Evolutionary conservation across 2,888 invertebrate genomes (phyloP).

Genomic region (Loripinus fragilis): DNA sequence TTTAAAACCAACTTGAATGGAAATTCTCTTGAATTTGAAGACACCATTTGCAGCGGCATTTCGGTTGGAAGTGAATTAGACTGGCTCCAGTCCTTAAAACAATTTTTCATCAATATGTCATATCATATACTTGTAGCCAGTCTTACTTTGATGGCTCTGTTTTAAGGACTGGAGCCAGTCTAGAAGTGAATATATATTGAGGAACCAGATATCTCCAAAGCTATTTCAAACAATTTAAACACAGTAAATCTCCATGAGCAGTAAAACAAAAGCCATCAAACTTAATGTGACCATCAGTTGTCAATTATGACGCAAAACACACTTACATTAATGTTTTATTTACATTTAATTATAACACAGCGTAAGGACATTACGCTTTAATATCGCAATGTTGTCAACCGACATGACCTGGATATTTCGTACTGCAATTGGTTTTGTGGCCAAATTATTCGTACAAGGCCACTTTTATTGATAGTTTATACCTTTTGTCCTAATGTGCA

Average conservation of each 20-base stretch:
- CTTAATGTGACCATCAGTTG: not conserved
- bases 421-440: not conserved
- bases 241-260: not conserved
- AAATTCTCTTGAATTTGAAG: no score
- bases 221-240: not conserved
- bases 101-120: no score
- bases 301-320: not conserved
- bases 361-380: not conserved
- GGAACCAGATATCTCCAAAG: no score
- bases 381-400: not conserved
- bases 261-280: not conserved
- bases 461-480: not conserved
- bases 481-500: not conserved
- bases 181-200: no score
- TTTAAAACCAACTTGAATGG: no score
- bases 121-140: no score
- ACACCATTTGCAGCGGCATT: no score
- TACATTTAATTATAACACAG: not conserved
- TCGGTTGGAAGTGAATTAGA: no score
- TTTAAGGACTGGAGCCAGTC: no score
- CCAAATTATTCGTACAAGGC: not conserved
- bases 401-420: not conserved
- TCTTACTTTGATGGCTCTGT: no score
- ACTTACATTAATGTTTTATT: conserved; percentile 5
- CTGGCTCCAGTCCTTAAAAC: no score